Percentiles rank a stretch among this genome's conserved stretches.
Evolutionary conservation across 2,888 invertebrate genomes (phyloP).

Genomic region (Chrysolina americana): DNA sequence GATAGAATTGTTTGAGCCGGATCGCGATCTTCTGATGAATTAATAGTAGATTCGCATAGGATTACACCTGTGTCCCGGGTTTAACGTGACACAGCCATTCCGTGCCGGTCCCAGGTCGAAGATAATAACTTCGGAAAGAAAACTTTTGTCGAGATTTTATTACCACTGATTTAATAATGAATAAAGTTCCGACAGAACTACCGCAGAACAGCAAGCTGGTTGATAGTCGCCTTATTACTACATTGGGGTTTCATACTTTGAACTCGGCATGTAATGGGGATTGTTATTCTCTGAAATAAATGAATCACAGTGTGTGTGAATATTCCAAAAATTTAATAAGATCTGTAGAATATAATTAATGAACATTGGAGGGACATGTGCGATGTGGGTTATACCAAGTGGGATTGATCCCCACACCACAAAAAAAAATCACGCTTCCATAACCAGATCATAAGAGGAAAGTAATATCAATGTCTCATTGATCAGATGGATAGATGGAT

Average conservation of each 20-base stretch:
- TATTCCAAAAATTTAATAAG: too few relatives aligned
- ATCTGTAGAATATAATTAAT: too few relatives aligned
- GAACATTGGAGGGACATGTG: too few relatives aligned
- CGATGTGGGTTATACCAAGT: too few relatives aligned
- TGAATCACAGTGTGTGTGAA: too few relatives aligned
- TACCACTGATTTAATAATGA: not conserved
- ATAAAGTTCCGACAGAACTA: constrained; percentile 2
- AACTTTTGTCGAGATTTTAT: constrained; percentile 8
- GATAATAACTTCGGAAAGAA: not conserved
- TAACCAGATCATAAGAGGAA: too few relatives aligned
- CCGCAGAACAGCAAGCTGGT: not conserved
- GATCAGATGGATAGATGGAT: too few relatives aligned
- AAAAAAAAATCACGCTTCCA: too few relatives aligned
- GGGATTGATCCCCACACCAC: too few relatives aligned
- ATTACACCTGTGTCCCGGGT: constrained; percentile 13
- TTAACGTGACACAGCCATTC: not conserved
- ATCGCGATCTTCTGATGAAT: constrained; percentile 2
- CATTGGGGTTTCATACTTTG: not conserved
- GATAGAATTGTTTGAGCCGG: constrained; percentile 8
- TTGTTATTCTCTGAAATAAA: not conserved
- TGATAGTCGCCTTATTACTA: not conserved
- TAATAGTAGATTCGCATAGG: constrained; percentile 14
- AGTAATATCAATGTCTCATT: too few relatives aligned
- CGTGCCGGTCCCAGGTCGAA: not conserved
- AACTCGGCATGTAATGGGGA: not conserved